Conservation (phyloP, 2,113 vertebrate genomes). For the Pardalotus punctatus region DNA sequence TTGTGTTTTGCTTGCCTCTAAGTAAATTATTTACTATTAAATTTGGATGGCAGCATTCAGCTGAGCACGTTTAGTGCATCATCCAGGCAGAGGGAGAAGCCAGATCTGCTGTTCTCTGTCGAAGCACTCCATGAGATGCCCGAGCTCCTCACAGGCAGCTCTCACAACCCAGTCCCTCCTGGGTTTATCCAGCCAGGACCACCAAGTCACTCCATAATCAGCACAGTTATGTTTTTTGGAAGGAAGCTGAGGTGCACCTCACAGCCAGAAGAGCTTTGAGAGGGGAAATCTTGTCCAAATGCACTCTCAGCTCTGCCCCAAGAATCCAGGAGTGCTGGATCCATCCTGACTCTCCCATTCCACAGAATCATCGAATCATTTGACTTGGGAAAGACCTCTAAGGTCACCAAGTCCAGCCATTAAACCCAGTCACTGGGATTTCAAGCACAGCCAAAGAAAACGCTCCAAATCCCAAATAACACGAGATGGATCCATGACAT, state of each 20-base stretch:
- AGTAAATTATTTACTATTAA: constrained; percentile 4
- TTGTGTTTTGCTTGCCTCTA: constrained; percentile 8
- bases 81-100: background rate
- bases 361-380: background rate
- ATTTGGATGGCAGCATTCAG: background rate
- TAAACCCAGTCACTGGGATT: background rate
- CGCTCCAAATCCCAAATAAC: background rate
- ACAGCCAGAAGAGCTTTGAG: background rate
- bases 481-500: rapidly evolving
- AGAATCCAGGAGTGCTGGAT: background rate
- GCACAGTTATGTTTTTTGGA: rapidly evolving
- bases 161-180: background rate
- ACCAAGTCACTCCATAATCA: background rate
- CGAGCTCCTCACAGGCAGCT: rapidly evolving
- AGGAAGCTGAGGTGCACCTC: background rate
- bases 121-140: background rate
- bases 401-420: background rate
- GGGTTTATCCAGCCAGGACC: background rate
- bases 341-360: background rate
- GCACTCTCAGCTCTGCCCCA: background rate
- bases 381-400: background rate
- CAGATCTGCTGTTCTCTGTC: background rate
- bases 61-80: background rate
- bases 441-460: background rate
- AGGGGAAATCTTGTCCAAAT: background rate